phyloP scores from a whole-genome alignment of 2,797 vertebrate species.

The Molossus molossus region DNA sequence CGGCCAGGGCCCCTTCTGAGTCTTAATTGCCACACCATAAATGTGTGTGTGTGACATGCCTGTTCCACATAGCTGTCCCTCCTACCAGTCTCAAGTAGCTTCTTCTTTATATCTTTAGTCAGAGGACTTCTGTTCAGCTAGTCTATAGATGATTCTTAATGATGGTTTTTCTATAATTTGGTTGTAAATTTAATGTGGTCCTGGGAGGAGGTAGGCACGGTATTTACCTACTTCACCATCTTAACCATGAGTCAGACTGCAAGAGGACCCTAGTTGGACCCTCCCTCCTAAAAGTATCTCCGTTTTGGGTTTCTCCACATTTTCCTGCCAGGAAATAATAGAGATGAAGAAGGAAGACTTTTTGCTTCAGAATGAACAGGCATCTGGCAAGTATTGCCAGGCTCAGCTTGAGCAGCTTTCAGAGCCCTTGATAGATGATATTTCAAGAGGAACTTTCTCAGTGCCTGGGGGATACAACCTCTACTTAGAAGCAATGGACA shows the following conservation, averaged over 20 bases:
- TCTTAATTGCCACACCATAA: not conserved
- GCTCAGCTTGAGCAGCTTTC: constrained; percentile 61
- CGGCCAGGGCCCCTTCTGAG: no score
- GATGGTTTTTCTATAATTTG: not conserved
- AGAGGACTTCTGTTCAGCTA: not conserved
- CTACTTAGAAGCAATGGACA: constrained; percentile 72
- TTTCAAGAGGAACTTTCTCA: constrained; percentile 60
- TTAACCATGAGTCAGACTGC: not conserved
- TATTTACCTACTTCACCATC: not conserved
- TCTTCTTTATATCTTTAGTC: not conserved
- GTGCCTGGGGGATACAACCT: constrained; percentile 81
- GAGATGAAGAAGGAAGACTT: constrained; percentile 69
- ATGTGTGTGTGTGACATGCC: no score
- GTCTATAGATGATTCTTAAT: not conserved
- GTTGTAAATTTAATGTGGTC: not conserved
- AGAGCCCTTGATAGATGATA: constrained; percentile 32
- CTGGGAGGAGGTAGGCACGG: not conserved
- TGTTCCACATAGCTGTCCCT: not conserved
- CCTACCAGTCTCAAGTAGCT: not conserved
- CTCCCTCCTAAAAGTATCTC: not conserved
- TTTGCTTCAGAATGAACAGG: constrained; percentile 74
- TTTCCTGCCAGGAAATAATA: constrained; percentile 52
- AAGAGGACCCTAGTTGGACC: not conserved
- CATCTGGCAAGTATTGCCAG: constrained; percentile 72
- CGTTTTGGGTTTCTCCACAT: not conserved